Evolutionary conservation across 2,113 vertebrate species (phyloP).

Genomic region (Pseudorhombus dupliciocellatus): DNA sequence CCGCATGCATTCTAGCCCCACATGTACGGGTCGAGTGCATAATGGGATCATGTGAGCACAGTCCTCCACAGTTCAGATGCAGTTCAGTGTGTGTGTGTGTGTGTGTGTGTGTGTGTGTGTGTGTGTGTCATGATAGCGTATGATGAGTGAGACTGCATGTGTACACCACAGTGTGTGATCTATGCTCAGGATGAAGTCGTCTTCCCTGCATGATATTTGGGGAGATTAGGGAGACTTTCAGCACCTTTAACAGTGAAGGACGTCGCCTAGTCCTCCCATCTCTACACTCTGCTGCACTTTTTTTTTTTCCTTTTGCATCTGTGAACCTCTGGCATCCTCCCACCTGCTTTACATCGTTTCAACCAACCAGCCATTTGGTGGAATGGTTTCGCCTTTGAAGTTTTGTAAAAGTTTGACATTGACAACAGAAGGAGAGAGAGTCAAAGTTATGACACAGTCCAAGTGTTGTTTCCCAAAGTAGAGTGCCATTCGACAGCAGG

Average conservation of each 20-base stretch:
- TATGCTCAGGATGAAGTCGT: slow-evolving; percentile 10
- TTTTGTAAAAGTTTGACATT: slow-evolving; percentile 1
- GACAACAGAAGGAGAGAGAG: not conserved
- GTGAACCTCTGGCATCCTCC: slow-evolving; percentile 7
- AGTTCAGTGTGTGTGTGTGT: slow-evolving; percentile 35
- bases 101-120: not conserved
- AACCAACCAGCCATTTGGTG: not conserved
- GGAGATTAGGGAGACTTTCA: slow-evolving; percentile 21
- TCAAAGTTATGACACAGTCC: not conserved
- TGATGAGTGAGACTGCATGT: not conserved
- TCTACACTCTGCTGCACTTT: not conserved
- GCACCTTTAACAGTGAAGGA: slow-evolving; percentile 41
- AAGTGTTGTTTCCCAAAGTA: not conserved
- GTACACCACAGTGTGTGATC: not conserved
- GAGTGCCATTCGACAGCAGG: not conserved
- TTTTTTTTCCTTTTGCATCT: not conserved
- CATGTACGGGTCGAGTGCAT: slow-evolving; percentile 11
- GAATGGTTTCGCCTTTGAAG: slow-evolving; percentile 1
- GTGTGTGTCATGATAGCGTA: not conserved
- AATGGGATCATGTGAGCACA: slow-evolving; percentile 15
- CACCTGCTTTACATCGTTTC: slow-evolving; percentile 25
- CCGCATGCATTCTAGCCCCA: not conserved
- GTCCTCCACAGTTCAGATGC: slow-evolving; percentile 41
- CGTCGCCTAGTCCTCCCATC: slow-evolving; percentile 8
- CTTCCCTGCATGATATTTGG: slow-evolving; percentile 15